Base-by-base conservation (phyloP, 2,113 vertebrate species). In the Cyphomyrus plagiostoma region DNA sequence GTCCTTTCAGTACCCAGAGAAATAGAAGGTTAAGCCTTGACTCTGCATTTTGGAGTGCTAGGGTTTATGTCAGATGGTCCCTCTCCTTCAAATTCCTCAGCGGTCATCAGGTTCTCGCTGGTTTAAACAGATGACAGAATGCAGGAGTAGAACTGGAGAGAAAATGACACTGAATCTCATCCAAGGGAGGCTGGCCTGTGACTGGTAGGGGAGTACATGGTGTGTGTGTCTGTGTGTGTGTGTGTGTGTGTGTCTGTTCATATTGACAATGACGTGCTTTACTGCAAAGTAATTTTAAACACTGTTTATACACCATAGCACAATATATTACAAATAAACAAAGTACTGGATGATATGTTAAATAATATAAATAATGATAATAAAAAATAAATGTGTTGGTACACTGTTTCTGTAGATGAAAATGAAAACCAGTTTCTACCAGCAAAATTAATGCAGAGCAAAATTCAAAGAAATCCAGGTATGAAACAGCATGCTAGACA, bases 81-180 rank as follows among this genome's bases (percentile, higher is more conserved):
- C 35, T 80, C 74, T 42, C 74, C 13, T 77, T 77, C 30, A 77
- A 39, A 39, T 77, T 39, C 70, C 35, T 80, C 74, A 80, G 74
- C 74, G 39, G 74, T 80, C 35, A 80, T 80, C 74, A 80, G 74
- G 26, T 23, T 77, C 62, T 26, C 2, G 4, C 35, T 80, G 30
- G 74, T 80, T 80, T 39, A 80, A 80, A 17, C 74, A 80, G 74
- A 80, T 80, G 74, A 80, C 74, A 39, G 74, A 17, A 80, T 80
- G 74, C 35, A 35, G 35, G 35, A 19, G 26, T 30, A 19, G 35
- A 39, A 42, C 11, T 42, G 74, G 30, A 70, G 62, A 26, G 26
- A 70, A 70, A 30, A 70, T 26, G 62, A 80, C 35, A 80, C 74
- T 42, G 74, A 39, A 80, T 80, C 74, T 80, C 74, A 80, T 80